These are phyloP conservation scores for Leptopilina drosophilae DNA, from an alignment of 2,888 invertebrate species.

Conservation along the genomic window DNA sequence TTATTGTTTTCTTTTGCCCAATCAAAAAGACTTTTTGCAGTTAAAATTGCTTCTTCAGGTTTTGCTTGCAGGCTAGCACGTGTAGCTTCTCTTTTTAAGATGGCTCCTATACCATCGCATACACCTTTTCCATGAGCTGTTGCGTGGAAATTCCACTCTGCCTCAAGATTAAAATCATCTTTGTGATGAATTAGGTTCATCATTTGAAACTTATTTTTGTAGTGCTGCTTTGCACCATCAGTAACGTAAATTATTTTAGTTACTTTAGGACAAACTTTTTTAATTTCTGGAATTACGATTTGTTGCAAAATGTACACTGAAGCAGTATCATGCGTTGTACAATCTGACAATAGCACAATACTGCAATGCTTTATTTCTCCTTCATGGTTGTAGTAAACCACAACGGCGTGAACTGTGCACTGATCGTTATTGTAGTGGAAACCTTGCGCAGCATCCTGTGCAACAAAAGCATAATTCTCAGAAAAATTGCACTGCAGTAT, in stretches of 20 bases:
- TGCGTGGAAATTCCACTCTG: constrained; percentile 29
- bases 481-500: constrained; percentile 41
- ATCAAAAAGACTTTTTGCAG: neutral
- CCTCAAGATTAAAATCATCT: constrained; percentile 28
- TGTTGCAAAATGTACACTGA: neutral
- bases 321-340: constrained; percentile 22
- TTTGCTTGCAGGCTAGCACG: constrained; percentile 35
- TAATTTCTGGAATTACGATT: neutral
- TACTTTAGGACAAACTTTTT: neutral
- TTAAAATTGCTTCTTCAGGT: neutral
- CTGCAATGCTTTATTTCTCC: neutral
- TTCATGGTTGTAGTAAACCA: neutral
- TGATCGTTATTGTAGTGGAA: neutral
- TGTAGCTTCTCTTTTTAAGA: constrained; percentile 45
- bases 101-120: constrained; percentile 52
- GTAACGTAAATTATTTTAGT: neutral
- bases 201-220: constrained; percentile 12
- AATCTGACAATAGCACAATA: constrained; percentile 30
- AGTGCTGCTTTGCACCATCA: constrained; percentile 40
- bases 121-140: constrained; percentile 51
- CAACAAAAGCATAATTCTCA: constrained; percentile 41
- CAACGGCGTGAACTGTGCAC: neutral
- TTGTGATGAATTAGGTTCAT: constrained; percentile 28
- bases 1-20: neutral
- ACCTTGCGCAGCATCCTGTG: constrained; percentile 39